Base-by-base conservation (phyloP, 1,140 invertebrate species). In the Drosophila sechellia region DNA sequence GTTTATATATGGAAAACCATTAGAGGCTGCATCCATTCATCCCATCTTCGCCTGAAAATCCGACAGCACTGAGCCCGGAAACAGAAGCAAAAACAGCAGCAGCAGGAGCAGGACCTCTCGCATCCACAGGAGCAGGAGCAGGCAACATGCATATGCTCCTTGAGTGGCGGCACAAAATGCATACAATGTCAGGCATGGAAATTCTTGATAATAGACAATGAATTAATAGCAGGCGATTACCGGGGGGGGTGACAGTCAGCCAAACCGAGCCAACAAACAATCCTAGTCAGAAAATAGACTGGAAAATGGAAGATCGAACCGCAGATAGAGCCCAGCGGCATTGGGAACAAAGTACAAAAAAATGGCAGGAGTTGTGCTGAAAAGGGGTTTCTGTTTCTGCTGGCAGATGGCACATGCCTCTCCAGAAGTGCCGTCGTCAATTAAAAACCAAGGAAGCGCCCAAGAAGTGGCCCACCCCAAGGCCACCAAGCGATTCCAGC, bases 161-260 rank as follows among this genome's bases (percentile, higher is more conserved):
- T 61, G 68, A 75, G 83, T 71, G 77, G 57, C 71, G 72, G 64
- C 68, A 77, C 84, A 83, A 89, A 89, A 89, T 89, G 79, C 84
- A 89, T 89, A 89, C 84, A 89, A 90, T 89, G 79, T 89, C 77
- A 69, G 77, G 77, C 84, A 89, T 84, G 84, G 79, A 61, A 83
- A 73, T 74, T 78, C 73, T 58, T 58, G 77, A 89, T 89, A 90
- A 90, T 89, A 72, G 84, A 89, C 84, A 84, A 90, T 89, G 84
- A 89, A 89, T 89, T 89, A 89, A 89, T 90, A 74, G 85, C 84
- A 80, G 84, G 72, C 77, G 80, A 78, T 89, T 90, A 80, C 73
- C 72, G 52, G 48, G 61, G 55, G 55, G 59, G 55, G 54, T 57
- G 49, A n/a, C 52, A 20, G 10, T 22, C 17, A 42, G 27, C 40